phyloP scores from a whole-genome alignment of 2,797 vertebrate genomes.

The Percopsis omiscomaycus region DNA sequence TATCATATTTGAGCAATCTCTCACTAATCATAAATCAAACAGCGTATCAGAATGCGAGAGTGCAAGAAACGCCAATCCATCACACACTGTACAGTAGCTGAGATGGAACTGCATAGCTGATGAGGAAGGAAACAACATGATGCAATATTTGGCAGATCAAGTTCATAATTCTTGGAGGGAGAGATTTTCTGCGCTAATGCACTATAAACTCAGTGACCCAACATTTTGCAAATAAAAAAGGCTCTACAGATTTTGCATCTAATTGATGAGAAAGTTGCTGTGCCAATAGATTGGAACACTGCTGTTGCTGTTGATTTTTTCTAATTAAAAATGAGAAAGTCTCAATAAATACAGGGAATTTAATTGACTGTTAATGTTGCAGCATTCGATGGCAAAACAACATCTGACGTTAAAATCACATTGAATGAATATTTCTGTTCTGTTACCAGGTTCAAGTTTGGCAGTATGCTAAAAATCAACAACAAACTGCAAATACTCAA shows the following conservation, averaged over 20 bases:
- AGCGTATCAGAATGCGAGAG: conserved; percentile 38
- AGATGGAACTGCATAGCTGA: conserved; percentile 40
- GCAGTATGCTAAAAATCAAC: too few relatives aligned
- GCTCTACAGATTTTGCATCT: conserved; percentile 41
- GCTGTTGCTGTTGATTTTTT: conserved; percentile 31
- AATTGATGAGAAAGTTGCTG: conserved; percentile 43
- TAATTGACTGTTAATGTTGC: conserved; percentile 37
- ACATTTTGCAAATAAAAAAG: conserved; percentile 21
- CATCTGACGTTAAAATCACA: conserved; percentile 5
- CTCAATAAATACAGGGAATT: conserved; percentile 48
- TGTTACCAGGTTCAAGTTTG: too few relatives aligned
- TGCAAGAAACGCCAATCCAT: conserved; percentile 45
- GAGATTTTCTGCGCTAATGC: conserved; percentile 1
- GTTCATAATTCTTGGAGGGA: conserved; percentile 37
- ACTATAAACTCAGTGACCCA: conserved; percentile 58
- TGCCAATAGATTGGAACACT: conserved; percentile 24
- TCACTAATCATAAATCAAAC: conserved; percentile 52
- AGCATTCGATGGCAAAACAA: conserved; percentile 26
- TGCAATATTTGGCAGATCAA: conserved; percentile 39
- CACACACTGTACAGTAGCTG: conserved; percentile 23
- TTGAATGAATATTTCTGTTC: too few relatives aligned
- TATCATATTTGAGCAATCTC: conserved; percentile 20
- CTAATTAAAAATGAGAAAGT: conserved; percentile 37
- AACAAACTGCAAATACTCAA: too few relatives aligned
- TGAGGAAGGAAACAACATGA: conserved; percentile 46